These are phyloP conservation scores for Apamea epomidion DNA, from an alignment of 2,888 invertebrate species.

Conservation along the genomic window DNA sequence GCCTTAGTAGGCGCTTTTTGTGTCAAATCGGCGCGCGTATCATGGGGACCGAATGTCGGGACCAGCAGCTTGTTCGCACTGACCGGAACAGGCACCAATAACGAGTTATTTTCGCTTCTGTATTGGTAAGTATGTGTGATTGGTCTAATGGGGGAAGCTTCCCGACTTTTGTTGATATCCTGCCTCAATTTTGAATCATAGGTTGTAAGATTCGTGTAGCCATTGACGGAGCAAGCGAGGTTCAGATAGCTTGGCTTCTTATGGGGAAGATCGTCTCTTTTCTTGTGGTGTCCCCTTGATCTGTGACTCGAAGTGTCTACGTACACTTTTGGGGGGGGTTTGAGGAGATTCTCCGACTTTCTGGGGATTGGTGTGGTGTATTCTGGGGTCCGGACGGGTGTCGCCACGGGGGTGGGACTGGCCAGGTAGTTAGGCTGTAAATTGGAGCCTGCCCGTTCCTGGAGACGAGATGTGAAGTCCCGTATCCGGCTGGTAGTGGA, in stretches of 20 bases:
- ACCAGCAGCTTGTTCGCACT: slow-evolving; percentile 90
- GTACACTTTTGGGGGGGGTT: slow-evolving; percentile 85
- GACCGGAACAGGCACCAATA: slow-evolving; percentile 87
- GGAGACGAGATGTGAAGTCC: slow-evolving; percentile 91
- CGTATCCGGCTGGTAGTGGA: slow-evolving; percentile 90
- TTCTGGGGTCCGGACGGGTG: slow-evolving; percentile 80
- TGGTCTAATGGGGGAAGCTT: slow-evolving; percentile 93
- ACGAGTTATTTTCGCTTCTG: slow-evolving; percentile 84
- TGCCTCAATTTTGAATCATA: slow-evolving; percentile 95
- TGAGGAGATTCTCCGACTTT: slow-evolving; percentile 83
- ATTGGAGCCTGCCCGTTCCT: slow-evolving; percentile 87
- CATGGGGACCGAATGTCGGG: slow-evolving; percentile 89
- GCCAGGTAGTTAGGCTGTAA: slow-evolving; percentile 75
- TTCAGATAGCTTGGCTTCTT: slow-evolving; percentile 97
- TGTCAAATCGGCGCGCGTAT: slow-evolving; percentile 87
- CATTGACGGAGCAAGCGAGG: slow-evolving; percentile 97
- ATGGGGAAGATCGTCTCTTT: slow-evolving; percentile 83
- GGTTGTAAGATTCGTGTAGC: slow-evolving; percentile 96
- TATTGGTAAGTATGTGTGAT: slow-evolving; percentile 88
- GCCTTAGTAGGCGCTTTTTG: slow-evolving; percentile 88
- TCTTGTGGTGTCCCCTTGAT: slow-evolving; percentile 83
- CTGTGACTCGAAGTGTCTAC: slow-evolving; percentile 83
- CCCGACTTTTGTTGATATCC: slow-evolving; percentile 93
- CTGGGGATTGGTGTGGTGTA: slow-evolving; percentile 78
- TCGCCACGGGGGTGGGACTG: slow-evolving; percentile 76